Evolutionary conservation across 1,140 invertebrate species (phyloP).

Genomic region (Rhopalosiphum padi): DNA sequence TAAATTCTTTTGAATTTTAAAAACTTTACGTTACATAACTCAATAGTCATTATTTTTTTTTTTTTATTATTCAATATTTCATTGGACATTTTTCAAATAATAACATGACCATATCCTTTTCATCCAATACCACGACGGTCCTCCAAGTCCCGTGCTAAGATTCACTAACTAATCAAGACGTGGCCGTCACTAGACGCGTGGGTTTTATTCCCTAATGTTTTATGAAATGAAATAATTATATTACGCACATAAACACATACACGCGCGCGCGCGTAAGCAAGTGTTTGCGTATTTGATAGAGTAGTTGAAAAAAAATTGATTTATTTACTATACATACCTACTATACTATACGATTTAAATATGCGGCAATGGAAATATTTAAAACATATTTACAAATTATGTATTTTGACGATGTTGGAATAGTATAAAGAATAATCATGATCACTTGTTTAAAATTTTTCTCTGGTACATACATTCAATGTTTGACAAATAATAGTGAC

Average conservation of each 20-base stretch:
- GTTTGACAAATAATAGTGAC: background rate
- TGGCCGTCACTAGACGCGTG: too few relatives aligned
- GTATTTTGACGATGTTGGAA: background rate
- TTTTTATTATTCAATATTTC: background rate
- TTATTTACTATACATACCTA: too few relatives aligned
- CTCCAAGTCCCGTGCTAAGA: background rate
- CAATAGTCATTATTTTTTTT: background rate
- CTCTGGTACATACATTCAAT: background rate
- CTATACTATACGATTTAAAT: too few relatives aligned
- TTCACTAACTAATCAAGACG: background rate
- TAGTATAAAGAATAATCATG: background rate
- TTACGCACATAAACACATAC: background rate
- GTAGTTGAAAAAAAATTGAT: background rate
- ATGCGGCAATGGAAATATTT: background rate
- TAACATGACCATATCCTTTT: background rate
- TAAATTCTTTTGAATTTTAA: background rate
- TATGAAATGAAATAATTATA: background rate
- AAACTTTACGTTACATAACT: background rate
- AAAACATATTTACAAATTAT: background rate
- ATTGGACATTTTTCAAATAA: background rate
- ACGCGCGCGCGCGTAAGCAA: rapidly evolving
- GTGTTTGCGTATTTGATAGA: background rate
- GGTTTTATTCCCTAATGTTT: background rate
- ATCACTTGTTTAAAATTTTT: background rate
- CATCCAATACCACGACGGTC: background rate